Base-by-base conservation (phyloP, 2,113 vertebrate species). In the Sinocyclocheilus grahami region DNA sequence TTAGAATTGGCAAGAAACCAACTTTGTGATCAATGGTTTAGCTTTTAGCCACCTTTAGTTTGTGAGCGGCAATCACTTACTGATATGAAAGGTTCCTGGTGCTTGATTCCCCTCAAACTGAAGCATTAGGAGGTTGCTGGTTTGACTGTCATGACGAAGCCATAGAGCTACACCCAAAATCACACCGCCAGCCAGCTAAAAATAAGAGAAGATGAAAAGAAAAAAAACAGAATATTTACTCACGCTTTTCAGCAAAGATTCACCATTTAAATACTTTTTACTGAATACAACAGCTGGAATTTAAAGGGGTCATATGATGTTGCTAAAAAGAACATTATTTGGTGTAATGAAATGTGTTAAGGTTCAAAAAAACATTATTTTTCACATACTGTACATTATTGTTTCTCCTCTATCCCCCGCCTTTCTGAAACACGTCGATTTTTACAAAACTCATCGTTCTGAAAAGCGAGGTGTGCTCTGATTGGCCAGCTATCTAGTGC, bases 101-200 rank as follows among this genome's bases (percentile, higher is more conserved):
- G 97, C 97, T 3, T 95, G 96, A 27, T 93, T 93, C 22, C 95
- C 96, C 62, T 95, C 94, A 84, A 98, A 95, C 91, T 98, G 94
- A 83, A 97, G 94, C 83, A 96, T 94, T 65, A 99, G 96, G 71
- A 99, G 95, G 86, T 89, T 96, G 4, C 96, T 97, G 1, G 97
- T 99, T 92, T 98, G 95, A 0, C 93, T 95, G 90, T 99, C 98
- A 90, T 98, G 96, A 78, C 98, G 96, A 22, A 99, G 96, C 97
- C 97, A 99, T 67, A 99, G 92, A 48, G 97, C 97, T 92, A 99
- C 96, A 51, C 97, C 98, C 86, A 99, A 93, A 91, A 99, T 97
- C 87, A 98, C 96, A 13, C 97, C 98, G 88, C 97, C 98, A 0
- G 97, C 97, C 92, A 99, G 92, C 98, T 99, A 93, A 91, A 74